Percentiles rank a stretch among this genome's conserved stretches.
Evolutionary conservation across 2,113 vertebrate genomes (phyloP).

Genomic region (Burhinus bistriatus): DNA sequence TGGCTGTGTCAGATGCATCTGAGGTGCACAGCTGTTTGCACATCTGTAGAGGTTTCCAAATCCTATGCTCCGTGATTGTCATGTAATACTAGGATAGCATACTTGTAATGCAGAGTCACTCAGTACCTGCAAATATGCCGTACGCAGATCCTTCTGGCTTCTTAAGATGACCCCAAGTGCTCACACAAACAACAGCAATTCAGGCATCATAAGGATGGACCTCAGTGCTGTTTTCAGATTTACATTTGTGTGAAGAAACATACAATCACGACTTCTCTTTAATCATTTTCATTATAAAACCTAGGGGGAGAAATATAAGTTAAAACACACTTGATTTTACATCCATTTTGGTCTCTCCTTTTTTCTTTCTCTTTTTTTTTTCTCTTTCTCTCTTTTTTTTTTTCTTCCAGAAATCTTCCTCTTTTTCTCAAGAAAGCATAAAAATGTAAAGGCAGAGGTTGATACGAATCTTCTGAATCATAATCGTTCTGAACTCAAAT

Average conservation of each 20-base stretch:
- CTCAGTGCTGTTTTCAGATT: fast-evolving
- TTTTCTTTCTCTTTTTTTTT: not conserved
- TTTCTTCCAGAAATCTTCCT: not conserved
- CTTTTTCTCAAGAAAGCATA: not conserved
- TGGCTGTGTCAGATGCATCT: too few species aligned
- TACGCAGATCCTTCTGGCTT: not conserved
- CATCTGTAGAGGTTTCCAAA: not conserved
- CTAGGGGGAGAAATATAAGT: not conserved
- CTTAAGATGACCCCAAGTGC: not conserved
- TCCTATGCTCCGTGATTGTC: not conserved
- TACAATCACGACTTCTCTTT: not conserved
- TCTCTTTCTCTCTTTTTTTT: not conserved
- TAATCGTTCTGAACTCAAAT: not conserved
- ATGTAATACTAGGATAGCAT: not conserved
- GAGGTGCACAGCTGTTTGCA: not conserved
- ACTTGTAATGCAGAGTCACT: not conserved
- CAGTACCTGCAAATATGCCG: not conserved
- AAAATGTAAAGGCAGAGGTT: not conserved
- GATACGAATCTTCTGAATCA: not conserved
- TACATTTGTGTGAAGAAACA: not conserved
- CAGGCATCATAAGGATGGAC: not conserved
- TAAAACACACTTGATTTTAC: not conserved
- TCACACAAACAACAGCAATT: not conserved
- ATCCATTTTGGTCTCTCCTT: not conserved
- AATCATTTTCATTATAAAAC: not conserved